Percentiles rank a stretch among this genome's conserved stretches.
These are phyloP conservation scores for Tor tambroides DNA, from an alignment of 2,113 vertebrate species.

Conservation along the genomic window DNA sequence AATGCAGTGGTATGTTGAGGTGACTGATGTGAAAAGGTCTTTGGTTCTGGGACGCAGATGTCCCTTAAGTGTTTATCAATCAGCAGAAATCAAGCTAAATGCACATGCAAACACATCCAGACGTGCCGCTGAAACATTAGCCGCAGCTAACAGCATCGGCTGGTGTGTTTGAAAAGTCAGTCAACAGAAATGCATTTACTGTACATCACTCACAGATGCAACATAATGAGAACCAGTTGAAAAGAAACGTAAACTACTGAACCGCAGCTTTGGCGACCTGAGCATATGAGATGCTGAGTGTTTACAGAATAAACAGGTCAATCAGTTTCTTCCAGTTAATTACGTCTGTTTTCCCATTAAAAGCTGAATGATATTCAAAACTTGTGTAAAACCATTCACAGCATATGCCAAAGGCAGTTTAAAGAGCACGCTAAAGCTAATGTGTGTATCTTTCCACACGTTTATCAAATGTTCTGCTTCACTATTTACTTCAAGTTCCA, in stretches of 20 bases:
- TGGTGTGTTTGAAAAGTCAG: neutral
- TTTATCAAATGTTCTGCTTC: neutral
- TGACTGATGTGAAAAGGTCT: neutral
- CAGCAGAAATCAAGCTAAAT: neutral
- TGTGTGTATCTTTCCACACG: constrained; percentile 60
- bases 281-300: neutral
- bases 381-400: constrained; percentile 51
- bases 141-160: neutral
- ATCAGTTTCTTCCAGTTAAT: neutral
- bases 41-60: neutral
- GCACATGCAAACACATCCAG: neutral
- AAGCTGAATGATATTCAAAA: constrained; percentile 33
- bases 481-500: neutral
- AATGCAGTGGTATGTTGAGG: neutral
- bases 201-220: constrained; percentile 1
- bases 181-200: neutral
- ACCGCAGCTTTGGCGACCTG: neutral
- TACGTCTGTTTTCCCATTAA: neutral
- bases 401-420: constrained; percentile 59
- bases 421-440: constrained; percentile 62
- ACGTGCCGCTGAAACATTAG: neutral
- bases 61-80: neutral
- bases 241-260: neutral
- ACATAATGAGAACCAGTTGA: constrained; percentile 16
- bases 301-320: neutral